A percentile compares a stretch with the other conserved stretches of the same genome.
These are phyloP conservation scores for Morpho deidamia DNA, from an alignment of 2,888 invertebrate species.

Conservation along the genomic window DNA sequence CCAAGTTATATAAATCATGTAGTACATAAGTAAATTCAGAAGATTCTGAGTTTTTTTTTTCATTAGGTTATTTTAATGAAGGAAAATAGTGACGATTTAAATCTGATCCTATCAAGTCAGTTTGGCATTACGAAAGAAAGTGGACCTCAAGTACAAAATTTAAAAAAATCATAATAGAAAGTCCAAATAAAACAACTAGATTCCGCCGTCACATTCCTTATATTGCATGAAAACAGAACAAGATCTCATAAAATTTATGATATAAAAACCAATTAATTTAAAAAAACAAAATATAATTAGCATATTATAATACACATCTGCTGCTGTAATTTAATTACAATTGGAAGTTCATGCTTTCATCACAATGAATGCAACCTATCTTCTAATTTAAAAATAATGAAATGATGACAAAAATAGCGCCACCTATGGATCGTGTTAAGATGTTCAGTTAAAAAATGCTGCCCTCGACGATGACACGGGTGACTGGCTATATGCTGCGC, in stretches of 20 bases:
- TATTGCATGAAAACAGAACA: conserved; percentile 68
- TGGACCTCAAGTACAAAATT: not conserved
- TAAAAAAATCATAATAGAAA: not conserved
- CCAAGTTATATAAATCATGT: too few relatives aligned
- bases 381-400: conserved; percentile 55
- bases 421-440: conserved; percentile 46
- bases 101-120: too few relatives aligned
- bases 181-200: conserved; percentile 38
- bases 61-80: too few relatives aligned
- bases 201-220: conserved; percentile 74
- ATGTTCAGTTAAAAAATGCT: conserved; percentile 37
- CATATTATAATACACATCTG: conserved; percentile 9
- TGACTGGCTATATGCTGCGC: conserved; percentile 29
- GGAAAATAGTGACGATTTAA: too few relatives aligned
- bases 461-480: conserved; percentile 43
- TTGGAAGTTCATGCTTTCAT: conserved; percentile 46
- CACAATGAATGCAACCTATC: conserved; percentile 73
- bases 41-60: too few relatives aligned
- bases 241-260: conserved; percentile 12
- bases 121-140: not conserved
- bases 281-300: conserved; percentile 15
- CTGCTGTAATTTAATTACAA: conserved; percentile 17
- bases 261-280: conserved; percentile 3
- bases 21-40: too few relatives aligned
- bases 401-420: conserved; percentile 43